Conservation (phyloP, 2,797 vertebrate species). For the Sebastiscus albofasciatus region DNA sequence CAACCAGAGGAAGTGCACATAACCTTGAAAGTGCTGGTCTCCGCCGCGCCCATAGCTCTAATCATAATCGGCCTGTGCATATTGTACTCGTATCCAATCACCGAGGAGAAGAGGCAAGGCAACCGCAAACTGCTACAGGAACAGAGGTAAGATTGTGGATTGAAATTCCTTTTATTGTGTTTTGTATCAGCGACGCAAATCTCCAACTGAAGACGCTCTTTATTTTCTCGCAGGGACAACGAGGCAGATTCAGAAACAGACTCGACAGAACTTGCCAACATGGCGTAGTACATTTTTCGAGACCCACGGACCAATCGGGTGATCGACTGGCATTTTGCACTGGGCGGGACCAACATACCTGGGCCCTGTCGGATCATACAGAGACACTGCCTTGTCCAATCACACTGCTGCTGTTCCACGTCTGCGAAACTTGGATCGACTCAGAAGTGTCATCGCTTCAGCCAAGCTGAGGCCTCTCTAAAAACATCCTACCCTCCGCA, state of each 20-base stretch:
- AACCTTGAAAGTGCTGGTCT: conserved; percentile 93
- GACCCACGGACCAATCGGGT: conserved; percentile 26
- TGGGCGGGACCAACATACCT: conserved; percentile 58
- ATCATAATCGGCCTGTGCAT: conserved; percentile 91
- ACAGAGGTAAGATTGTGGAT: conserved; percentile 80
- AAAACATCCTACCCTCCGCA: not conserved
- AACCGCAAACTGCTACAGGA: conserved; percentile 93
- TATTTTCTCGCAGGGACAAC: conserved; percentile 74
- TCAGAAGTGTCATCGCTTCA: conserved; percentile 12
- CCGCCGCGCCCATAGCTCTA: conserved; percentile 86
- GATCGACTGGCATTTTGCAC: conserved; percentile 63
- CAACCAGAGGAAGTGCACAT: conserved; percentile 88
- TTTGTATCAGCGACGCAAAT: not conserved
- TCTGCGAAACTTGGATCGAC: conserved; percentile 12
- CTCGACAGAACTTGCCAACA: conserved; percentile 84
- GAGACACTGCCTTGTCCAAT: conserved; percentile 54
- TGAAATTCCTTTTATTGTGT: not conserved
- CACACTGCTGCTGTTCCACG: conserved; percentile 37
- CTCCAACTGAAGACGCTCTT: not conserved
- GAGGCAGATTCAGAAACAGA: conserved; percentile 88
- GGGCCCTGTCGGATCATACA: conserved; percentile 31
- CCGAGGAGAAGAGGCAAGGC: conserved; percentile 87
- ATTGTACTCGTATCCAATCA: conserved; percentile 91
- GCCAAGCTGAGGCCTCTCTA: conserved; percentile 26
- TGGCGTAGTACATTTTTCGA: conserved; percentile 59